Evolutionary conservation across 1,140 invertebrate genomes (phyloP).

Genomic region (Drosophila prosaltans): DNA sequence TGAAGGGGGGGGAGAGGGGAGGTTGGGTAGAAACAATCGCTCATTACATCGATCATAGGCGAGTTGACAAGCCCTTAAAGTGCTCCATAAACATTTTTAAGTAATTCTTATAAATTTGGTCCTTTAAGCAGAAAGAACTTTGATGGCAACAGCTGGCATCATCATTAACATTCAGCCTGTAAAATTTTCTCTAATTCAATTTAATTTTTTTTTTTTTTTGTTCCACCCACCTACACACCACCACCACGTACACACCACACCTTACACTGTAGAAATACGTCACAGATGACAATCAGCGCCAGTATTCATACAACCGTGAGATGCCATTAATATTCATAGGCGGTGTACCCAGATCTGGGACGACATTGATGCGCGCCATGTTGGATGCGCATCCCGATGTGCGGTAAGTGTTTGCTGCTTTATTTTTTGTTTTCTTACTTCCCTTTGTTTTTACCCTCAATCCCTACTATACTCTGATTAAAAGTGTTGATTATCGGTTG

Average conservation of each 20-base stretch:
- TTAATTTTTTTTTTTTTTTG: conserved; percentile 49
- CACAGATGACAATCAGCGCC: conserved; percentile 85
- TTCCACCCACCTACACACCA: conserved; percentile 5
- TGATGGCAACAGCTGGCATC: conserved; percentile 22
- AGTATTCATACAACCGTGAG: conserved; percentile 90
- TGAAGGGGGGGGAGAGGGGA: not conserved
- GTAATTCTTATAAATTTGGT: not conserved
- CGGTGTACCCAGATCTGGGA: conserved; percentile 97
- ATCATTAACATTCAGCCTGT: conserved; percentile 46
- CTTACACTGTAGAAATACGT: conserved; percentile 84
- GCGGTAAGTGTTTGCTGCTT: conserved; percentile 84
- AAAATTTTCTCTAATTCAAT: conserved; percentile 77
- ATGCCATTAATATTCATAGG: conserved; percentile 99
- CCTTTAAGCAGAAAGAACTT: not conserved
- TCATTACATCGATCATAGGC: not conserved
- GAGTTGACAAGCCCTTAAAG: not conserved
- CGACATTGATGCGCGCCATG: conserved; percentile 98
- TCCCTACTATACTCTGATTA: not conserved
- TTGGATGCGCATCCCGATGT: conserved; percentile 99
- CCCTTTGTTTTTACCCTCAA: not conserved
- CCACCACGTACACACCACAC: conserved; percentile 23
- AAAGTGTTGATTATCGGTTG: not conserved
- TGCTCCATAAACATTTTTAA: no score
- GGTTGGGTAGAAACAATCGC: not conserved
- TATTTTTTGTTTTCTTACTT: not conserved